Evolutionary conservation across 1,140 invertebrate genomes (phyloP), one percentile per base, ranked within the genome.

Genomic region (Condylostylus longicornis): DNA sequence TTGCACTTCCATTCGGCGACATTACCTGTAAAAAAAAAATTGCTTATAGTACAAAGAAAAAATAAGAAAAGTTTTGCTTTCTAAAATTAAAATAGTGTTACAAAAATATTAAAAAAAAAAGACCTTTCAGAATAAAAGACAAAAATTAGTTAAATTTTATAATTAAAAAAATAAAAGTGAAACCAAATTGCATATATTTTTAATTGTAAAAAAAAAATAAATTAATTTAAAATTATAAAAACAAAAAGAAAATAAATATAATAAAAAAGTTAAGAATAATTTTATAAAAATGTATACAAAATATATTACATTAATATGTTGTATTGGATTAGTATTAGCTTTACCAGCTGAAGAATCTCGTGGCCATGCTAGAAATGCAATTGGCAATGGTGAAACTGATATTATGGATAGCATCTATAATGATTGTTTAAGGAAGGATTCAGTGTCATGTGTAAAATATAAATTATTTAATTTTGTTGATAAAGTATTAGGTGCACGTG

Each of bases 391-490:
- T 31, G 77, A 79, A 40, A 81, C 80, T 48, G 80, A 86, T 44
- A 67, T 82, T 18, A 68, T 79, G 66, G 73, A 78, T 46, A 74
- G 71, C 46, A 75, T 79, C 46, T 75, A 82, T 54, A 69, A 66
- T 42, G 81, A 86, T 45, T 86, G 82, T 48, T 54, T 82, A 33
- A 70, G 74, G 43, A 84, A 83, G 59, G 80, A 84, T 50, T 80
- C 80, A 2, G 71, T 79, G 20, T 74, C 74, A 55, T 86, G 82
- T 53, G 69, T 85, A 41, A 85, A 84, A 56, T 80, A 82, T 65
- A 85, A 84, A 54, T 69, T 86, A 42, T 82, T 83, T 63, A 74
- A 77, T 1, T 82, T 77, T 57, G 77, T 84, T 18, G 82, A 85
- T 61, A 82, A 83, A 54, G 76, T 81, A 66, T 62, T 84, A 15